phyloP scores from a whole-genome alignment of 1,140 invertebrate genomes.

The Lamellibrachia luymesi region DNA sequence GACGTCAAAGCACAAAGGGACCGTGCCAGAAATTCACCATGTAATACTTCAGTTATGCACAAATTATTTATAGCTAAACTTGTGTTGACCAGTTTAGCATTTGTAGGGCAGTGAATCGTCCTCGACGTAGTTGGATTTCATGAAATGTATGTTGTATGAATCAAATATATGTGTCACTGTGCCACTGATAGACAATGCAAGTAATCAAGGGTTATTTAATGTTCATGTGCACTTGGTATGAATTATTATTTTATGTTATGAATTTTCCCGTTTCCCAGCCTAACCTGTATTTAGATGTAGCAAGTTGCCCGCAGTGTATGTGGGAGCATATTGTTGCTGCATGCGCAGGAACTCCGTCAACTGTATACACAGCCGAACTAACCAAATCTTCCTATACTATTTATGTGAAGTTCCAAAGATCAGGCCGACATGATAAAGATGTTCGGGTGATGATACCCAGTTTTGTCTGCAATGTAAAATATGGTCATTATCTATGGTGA shows the following conservation, averaged over 20 bases:
- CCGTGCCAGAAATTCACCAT: background rate
- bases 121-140: background rate
- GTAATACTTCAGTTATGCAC: background rate
- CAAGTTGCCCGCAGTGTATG: background rate
- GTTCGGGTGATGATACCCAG: background rate
- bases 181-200: background rate
- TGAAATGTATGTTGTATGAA: background rate
- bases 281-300: background rate
- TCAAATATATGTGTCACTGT: background rate
- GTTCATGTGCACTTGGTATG: background rate
- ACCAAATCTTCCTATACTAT: background rate
- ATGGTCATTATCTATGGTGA: background rate
- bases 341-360: background rate
- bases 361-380: background rate
- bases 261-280: background rate
- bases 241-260: background rate
- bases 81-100: background rate
- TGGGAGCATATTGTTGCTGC: too few species aligned
- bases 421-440: background rate
- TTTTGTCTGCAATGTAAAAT: background rate
- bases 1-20: background rate
- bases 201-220: background rate
- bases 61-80: background rate
- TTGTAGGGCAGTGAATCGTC: background rate
- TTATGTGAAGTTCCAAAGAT: background rate